These are phyloP conservation scores for Micrastur ruficollis DNA, from an alignment of 2,797 vertebrate genomes.

Conservation along the genomic window DNA sequence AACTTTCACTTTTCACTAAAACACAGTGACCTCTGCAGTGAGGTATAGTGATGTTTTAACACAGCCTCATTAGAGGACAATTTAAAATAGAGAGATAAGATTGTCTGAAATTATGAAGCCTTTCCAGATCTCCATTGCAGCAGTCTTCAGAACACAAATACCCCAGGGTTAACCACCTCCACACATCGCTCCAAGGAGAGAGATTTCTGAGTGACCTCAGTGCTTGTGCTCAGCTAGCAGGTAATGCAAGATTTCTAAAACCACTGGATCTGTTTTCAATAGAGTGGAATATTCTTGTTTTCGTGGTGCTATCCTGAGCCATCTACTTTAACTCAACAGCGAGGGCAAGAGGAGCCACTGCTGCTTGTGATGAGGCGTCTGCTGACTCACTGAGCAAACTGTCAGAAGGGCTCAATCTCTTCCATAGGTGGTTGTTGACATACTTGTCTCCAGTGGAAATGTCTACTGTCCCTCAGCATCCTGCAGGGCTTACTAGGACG, in stretches of 20 bases:
- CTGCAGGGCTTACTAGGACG: background rate
- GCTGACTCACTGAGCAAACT: background rate
- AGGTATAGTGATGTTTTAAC: background rate
- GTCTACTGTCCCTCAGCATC: background rate
- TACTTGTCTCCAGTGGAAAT: background rate
- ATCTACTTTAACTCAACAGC: background rate
- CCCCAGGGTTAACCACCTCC: background rate
- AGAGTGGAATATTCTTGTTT: background rate
- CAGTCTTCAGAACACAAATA: background rate
- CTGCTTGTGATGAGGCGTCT: background rate
- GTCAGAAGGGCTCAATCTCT: background rate
- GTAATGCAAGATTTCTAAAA: background rate
- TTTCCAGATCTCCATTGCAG: background rate
- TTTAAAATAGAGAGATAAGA: background rate
- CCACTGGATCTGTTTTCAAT: background rate
- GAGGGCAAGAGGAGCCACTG: background rate
- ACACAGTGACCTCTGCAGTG: background rate
- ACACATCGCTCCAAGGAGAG: accelerated
- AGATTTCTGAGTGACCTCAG: background rate
- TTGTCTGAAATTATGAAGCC: background rate
- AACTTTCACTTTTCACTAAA: background rate
- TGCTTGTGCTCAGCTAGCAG: background rate
- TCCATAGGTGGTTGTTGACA: background rate
- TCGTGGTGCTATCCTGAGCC: background rate
- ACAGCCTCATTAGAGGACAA: background rate